phyloP scores from a whole-genome alignment of 2,113 vertebrate species.

The Hydrochoerus hydrochaeris region DNA sequence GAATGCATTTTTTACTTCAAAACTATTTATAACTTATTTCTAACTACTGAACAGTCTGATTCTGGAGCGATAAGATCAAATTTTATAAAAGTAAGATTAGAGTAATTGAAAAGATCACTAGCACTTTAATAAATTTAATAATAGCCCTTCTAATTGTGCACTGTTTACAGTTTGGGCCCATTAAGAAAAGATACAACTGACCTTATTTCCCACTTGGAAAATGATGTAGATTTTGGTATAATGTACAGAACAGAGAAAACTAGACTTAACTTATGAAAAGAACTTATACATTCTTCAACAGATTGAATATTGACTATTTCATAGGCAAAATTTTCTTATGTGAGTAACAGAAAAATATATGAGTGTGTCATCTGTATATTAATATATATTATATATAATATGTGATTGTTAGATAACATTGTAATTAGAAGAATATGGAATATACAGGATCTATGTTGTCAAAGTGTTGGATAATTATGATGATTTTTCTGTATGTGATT shows the following conservation, averaged over 20 bases:
- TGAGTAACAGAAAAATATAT: background rate
- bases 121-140: background rate
- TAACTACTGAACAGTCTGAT: background rate
- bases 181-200: background rate
- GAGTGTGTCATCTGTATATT: background rate
- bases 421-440: background rate
- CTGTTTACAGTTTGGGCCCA: background rate
- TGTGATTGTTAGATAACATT: background rate
- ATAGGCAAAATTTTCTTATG: background rate
- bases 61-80: background rate
- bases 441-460: background rate
- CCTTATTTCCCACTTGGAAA: background rate
- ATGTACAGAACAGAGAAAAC: background rate
- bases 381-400: background rate
- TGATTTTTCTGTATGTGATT: background rate
- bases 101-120: background rate
- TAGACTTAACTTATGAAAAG: background rate
- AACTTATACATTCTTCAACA: background rate
- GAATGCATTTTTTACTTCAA: background rate
- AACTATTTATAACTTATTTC: background rate
- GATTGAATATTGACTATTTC: background rate
- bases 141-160: background rate
- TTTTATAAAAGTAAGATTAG: background rate
- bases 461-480: background rate
- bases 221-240: background rate